These are phyloP conservation scores for Larimichthys polyactis DNA, from an alignment of 2,113 vertebrate species.

Conservation along the genomic window DNA sequence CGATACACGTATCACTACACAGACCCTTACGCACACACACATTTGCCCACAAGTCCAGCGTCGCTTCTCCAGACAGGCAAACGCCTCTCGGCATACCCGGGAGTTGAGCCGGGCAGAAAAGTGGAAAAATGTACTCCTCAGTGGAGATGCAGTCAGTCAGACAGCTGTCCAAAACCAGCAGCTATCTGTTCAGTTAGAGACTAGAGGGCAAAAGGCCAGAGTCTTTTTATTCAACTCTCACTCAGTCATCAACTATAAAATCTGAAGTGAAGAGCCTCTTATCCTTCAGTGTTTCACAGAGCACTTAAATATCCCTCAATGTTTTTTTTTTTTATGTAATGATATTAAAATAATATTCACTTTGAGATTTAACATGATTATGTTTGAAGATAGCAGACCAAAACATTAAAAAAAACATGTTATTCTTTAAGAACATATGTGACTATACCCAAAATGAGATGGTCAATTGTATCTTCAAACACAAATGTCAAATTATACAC, in stretches of 20 bases:
- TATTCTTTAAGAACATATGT: constrained; percentile 35
- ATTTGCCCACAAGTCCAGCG: constrained; percentile 68
- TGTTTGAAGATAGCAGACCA: neutral
- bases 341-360: neutral
- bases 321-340: neutral
- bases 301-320: constrained; percentile 1
- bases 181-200: constrained; percentile 74
- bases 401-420: neutral
- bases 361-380: neutral
- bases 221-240: constrained; percentile 74
- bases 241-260: constrained; percentile 66
- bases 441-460: constrained; percentile 37
- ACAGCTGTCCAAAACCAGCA: constrained; percentile 79
- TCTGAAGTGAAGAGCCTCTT: constrained; percentile 54
- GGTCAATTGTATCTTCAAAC: constrained; percentile 62
- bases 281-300: constrained; percentile 33
- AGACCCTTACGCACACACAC: constrained; percentile 25
- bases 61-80: constrained; percentile 77
- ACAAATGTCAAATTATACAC: constrained; percentile 58
- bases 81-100: constrained; percentile 72
- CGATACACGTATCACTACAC: constrained; percentile 62
- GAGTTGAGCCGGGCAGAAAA: constrained; percentile 75
- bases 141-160: constrained; percentile 82
- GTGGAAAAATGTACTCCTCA: constrained; percentile 81
- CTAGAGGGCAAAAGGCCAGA: constrained; percentile 76